These are phyloP conservation scores for Caiman crocodilus DNA, from an alignment of 2,797 vertebrate genomes.

Conservation along the genomic window DNA sequence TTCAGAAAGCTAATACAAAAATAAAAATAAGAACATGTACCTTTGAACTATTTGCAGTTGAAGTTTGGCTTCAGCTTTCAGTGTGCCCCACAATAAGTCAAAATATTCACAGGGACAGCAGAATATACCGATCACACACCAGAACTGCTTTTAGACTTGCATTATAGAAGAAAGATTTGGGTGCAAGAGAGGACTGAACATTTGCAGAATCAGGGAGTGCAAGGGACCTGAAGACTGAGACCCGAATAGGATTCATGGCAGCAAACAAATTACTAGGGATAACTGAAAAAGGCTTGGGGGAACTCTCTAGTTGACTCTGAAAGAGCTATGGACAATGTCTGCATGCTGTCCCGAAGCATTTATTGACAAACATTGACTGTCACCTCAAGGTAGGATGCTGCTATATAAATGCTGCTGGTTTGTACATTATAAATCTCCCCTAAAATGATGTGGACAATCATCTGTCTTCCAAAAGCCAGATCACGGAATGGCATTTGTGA, in stretches of 20 bases:
- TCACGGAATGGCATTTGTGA: rapidly evolving
- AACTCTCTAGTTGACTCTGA: conserved; percentile 29
- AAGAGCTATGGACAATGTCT: conserved; percentile 44
- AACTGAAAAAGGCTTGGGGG: conserved; percentile 57
- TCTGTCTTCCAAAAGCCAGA: background rate
- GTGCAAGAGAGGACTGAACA: background rate
- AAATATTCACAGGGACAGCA: conserved; percentile 50
- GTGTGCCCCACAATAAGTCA: conserved; percentile 2
- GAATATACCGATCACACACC: conserved; percentile 42
- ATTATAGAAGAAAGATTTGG: conserved; percentile 39
- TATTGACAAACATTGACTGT: conserved; percentile 57
- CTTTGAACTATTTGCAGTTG: background rate
- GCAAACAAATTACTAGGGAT: conserved; percentile 53
- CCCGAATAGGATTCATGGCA: conserved; percentile 45
- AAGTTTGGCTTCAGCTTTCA: background rate
- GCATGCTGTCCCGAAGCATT: conserved; percentile 18
- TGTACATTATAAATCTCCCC: background rate
- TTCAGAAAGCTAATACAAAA: conserved; percentile 27
- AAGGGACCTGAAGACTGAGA: conserved; percentile 37
- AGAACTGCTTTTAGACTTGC: conserved; percentile 14
- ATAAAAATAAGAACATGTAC: background rate
- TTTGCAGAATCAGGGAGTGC: background rate
- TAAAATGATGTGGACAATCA: background rate
- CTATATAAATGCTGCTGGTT: background rate
- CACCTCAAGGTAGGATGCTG: conserved; percentile 38